Conservation (phyloP, 2,797 vertebrate species). For the Natrix natrix region DNA sequence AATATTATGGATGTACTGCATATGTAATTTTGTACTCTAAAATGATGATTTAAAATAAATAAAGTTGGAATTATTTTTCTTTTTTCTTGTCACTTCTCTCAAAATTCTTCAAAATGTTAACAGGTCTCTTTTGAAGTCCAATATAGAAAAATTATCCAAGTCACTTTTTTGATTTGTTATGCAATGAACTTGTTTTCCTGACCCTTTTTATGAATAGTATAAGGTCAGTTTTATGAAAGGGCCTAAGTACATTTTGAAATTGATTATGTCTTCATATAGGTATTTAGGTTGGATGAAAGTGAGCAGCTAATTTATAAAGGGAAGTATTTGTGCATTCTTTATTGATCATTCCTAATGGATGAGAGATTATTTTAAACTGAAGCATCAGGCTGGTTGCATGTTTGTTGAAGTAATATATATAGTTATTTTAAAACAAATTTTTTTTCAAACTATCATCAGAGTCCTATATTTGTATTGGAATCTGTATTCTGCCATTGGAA, state of each 20-base stretch:
- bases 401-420: conserved; percentile 39
- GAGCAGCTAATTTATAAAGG: conserved; percentile 63
- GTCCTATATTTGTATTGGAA: neutral
- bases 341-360: conserved; percentile 65
- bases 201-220: conserved; percentile 60
- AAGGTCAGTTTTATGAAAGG: conserved; percentile 58
- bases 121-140: neutral
- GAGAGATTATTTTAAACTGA: conserved; percentile 54
- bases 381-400: conserved; percentile 51
- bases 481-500: neutral
- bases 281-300: conserved; percentile 50
- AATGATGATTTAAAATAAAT: conserved; percentile 24
- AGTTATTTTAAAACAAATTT: conserved; percentile 13
- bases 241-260: conserved; percentile 60
- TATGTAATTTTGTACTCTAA: conserved; percentile 28
- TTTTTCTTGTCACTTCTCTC: neutral
- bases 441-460: conserved; percentile 3
- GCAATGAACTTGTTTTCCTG: conserved; percentile 59
- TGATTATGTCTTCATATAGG: conserved; percentile 55
- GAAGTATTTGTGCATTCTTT: conserved; percentile 60
- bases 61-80: neutral
- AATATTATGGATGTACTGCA: conserved; percentile 11
- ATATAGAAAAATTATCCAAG: neutral
- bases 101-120: neutral
- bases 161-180: neutral